Percentiles rank a stretch among this genome's conserved stretches.
These are phyloP conservation scores for Pristis pectinata DNA, from an alignment of 2,797 vertebrate species.

Conservation along the genomic window DNA sequence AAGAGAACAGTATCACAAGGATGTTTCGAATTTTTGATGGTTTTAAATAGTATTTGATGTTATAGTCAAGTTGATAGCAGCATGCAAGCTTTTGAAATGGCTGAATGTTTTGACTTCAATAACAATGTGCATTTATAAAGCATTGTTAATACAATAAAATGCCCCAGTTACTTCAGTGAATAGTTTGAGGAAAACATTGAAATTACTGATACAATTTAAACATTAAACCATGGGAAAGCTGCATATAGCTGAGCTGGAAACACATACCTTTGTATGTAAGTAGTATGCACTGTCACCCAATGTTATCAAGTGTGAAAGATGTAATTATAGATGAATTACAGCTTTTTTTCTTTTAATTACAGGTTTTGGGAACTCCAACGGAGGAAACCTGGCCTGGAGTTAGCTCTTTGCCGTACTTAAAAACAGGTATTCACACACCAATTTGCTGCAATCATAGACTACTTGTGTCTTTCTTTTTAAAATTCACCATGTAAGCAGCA, in stretches of 20 bases:
- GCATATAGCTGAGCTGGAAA: not conserved
- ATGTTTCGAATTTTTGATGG: not conserved
- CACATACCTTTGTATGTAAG: not conserved
- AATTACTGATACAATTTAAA: not conserved
- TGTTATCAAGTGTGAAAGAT: not conserved
- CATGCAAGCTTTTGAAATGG: not conserved
- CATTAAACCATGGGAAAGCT: not conserved
- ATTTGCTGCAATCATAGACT: not conserved
- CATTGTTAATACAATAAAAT: not conserved
- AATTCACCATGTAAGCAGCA: not conserved
- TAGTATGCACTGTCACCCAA: too few species aligned
- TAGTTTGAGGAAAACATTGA: not conserved
- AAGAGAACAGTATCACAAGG: not conserved
- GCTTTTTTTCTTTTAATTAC: conserved; percentile 1
- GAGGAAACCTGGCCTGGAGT: conserved; percentile 86
- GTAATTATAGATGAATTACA: conserved; percentile 20
- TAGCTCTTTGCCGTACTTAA: conserved; percentile 81
- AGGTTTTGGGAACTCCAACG: conserved; percentile 83
- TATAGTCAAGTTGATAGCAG: not conserved
- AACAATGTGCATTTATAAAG: not conserved
- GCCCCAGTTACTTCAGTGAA: not conserved
- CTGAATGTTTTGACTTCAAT: not conserved
- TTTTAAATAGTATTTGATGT: not conserved
- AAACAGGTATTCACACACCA: conserved; percentile 63
- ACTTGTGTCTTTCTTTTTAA: not conserved